phyloP scores from a whole-genome alignment of 2,797 vertebrate species.

The Hemitrygon akajei region DNA sequence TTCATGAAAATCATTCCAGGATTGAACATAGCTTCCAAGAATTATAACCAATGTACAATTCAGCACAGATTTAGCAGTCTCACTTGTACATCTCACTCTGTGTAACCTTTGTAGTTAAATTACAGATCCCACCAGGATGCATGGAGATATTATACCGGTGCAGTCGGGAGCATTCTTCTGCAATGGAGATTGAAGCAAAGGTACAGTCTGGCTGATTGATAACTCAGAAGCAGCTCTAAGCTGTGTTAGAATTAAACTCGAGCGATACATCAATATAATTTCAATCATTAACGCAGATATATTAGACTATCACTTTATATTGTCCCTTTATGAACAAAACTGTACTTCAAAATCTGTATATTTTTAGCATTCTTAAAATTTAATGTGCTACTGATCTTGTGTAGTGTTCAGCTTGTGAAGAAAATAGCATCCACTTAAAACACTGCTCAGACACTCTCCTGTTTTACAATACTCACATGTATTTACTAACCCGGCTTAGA shows the following conservation, averaged over 20 bases:
- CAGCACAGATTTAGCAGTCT: background rate
- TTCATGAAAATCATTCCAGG: too few species aligned
- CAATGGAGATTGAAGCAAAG: background rate
- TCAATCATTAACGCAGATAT: slow-evolving; percentile 1
- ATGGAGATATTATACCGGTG: background rate
- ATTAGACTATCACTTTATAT: background rate
- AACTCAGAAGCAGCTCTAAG: background rate
- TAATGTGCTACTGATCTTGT: background rate
- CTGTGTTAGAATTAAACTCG: background rate
- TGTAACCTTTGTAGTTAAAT: background rate
- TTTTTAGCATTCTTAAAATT: background rate
- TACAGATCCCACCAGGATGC: background rate
- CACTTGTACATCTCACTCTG: background rate
- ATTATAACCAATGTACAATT: background rate
- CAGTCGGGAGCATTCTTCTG: background rate
- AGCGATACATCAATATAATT: slow-evolving; percentile 3
- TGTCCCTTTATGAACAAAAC: background rate
- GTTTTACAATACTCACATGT: background rate
- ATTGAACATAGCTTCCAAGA: background rate
- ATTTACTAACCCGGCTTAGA: background rate
- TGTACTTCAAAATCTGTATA: background rate
- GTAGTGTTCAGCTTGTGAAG: background rate
- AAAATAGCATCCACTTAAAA: background rate
- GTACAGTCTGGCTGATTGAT: background rate
- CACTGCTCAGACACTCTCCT: background rate